phyloP scores from a whole-genome alignment of 1,140 invertebrate genomes.

The Dreissena rostriformis region DNA sequence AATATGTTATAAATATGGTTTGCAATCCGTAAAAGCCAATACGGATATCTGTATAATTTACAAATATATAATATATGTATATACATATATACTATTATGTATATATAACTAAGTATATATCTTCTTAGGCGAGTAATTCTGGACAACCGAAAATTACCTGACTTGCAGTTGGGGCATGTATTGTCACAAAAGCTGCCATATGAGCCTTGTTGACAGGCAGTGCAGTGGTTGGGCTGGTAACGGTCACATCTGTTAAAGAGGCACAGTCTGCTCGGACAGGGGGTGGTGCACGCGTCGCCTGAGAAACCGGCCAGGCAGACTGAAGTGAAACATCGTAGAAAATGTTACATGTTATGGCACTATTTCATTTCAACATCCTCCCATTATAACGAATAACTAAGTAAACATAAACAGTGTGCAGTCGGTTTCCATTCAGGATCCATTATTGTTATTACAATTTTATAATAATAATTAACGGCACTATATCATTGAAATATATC shows the following conservation, averaged over 20 bases:
- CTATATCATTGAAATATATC: not conserved
- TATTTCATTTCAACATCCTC: not conserved
- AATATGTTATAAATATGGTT: too few relatives aligned
- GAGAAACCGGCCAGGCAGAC: constrained; percentile 23
- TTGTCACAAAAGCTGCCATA: constrained; percentile 14
- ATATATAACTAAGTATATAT: too few relatives aligned
- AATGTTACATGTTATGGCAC: not conserved
- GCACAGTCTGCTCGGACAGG: constrained; percentile 30
- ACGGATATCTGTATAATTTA: too few relatives aligned
- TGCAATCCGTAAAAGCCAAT: too few relatives aligned
- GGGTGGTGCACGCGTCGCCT: not conserved
- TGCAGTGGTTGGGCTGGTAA: constrained; percentile 1
- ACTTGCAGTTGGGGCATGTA: constrained; percentile 15
- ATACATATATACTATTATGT: too few relatives aligned
- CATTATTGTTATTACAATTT: not conserved
- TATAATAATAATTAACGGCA: not conserved
- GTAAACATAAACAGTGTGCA: not conserved
- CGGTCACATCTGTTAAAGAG: constrained; percentile 29
- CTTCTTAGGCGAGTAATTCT: too few relatives aligned
- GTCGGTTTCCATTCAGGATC: not conserved
- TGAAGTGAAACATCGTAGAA: not conserved
- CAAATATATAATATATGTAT: too few relatives aligned
- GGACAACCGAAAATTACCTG: constrained; percentile 33
- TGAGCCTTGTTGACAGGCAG: constrained; percentile 1
- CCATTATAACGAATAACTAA: not conserved